Conservation (phyloP, 2,113 vertebrate species). For the Eulemur rufifrons region DNA sequence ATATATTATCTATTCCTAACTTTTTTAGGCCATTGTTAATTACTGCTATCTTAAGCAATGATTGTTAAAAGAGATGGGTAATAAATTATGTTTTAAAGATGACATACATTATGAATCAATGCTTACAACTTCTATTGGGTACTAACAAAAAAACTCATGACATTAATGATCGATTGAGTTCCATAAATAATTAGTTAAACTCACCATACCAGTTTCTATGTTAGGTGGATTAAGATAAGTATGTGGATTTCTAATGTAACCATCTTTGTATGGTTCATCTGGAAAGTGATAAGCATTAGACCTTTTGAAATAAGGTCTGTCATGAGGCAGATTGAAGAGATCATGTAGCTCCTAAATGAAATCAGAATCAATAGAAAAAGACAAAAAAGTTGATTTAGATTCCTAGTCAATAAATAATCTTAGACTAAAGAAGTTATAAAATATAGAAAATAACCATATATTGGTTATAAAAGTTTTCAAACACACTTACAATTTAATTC, state of each 20-base stretch:
- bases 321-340: slow-evolving; percentile 87
- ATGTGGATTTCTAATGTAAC: slow-evolving; percentile 94
- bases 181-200: slow-evolving; percentile 60
- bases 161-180: not conserved
- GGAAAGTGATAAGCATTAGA: slow-evolving; percentile 94
- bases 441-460: not conserved
- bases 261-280: slow-evolving; percentile 92
- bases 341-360: slow-evolving; percentile 90
- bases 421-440: not conserved
- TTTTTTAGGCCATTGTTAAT: not conserved
- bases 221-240: slow-evolving; percentile 87
- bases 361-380: slow-evolving; percentile 31
- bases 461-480: not conserved
- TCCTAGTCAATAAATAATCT: slow-evolving; percentile 12
- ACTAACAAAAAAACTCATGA: slow-evolving; percentile 1
- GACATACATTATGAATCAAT: not conserved
- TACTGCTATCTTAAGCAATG: not conserved
- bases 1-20: not conserved
- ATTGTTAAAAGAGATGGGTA: not conserved
- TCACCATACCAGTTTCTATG: slow-evolving; percentile 89
- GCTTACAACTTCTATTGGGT: not conserved
- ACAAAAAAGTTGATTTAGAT: not conserved
- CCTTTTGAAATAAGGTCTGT: slow-evolving; percentile 93
- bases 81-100: not conserved
- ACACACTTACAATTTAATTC: slow-evolving; percentile 9